Percentiles rank a stretch among this genome's conserved stretches.
These are phyloP conservation scores for Phoxinus dragarum DNA, from an alignment of 2,797 vertebrate species.

Conservation along the genomic window DNA sequence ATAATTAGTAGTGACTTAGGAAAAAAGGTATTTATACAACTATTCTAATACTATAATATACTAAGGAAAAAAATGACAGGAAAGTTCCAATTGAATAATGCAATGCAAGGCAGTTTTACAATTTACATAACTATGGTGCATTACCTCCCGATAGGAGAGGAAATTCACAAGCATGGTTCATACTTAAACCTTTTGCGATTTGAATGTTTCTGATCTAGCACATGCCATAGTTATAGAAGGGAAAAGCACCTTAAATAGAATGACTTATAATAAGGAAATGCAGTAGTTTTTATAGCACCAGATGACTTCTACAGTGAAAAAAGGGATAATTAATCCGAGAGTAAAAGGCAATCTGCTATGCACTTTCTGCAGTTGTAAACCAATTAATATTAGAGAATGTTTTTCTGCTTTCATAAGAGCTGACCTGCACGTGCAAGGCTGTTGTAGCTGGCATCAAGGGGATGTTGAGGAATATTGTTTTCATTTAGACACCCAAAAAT, in stretches of 20 bases:
- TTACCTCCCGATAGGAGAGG: constrained; percentile 14
- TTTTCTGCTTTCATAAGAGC: constrained; percentile 25
- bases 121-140: constrained; percentile 18
- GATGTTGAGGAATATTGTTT: not conserved
- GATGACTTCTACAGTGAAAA: not conserved
- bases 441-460: not conserved
- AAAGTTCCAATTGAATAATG: not conserved
- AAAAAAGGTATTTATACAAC: not conserved
- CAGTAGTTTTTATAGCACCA: not conserved
- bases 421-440: constrained; percentile 32
- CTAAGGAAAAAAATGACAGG: not conserved
- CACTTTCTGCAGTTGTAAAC: constrained; percentile 25
- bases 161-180: constrained; percentile 40
- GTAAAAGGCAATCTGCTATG: constrained; percentile 29
- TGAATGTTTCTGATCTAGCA: constrained; percentile 31
- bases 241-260: constrained; percentile 14
- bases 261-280: constrained; percentile 18
- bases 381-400: constrained; percentile 18
- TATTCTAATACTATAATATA: constrained; percentile 11
- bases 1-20: not conserved
- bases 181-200: constrained; percentile 10
- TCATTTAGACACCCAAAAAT: constrained; percentile 3
- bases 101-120: constrained; percentile 23
- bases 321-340: not conserved
- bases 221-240: not conserved